phyloP scores from a whole-genome alignment of 2,113 vertebrate species.

The Cyanoderma ruficeps region DNA sequence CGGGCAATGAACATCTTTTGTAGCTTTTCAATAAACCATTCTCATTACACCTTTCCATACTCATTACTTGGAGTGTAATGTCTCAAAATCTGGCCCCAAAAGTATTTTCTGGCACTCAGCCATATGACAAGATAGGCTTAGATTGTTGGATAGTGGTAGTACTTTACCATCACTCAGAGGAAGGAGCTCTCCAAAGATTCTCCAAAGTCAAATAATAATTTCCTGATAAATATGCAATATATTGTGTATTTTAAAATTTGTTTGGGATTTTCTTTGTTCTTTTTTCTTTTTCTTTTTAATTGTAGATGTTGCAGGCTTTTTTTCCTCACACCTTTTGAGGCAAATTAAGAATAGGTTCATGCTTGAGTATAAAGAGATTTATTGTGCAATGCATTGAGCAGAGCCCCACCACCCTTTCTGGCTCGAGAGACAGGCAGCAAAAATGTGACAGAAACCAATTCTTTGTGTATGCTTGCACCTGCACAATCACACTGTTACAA shows the following conservation, averaged over 20 bases:
- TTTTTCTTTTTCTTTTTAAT: neutral
- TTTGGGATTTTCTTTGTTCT: neutral
- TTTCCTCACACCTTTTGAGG: neutral
- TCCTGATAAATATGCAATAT: neutral
- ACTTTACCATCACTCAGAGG: neutral
- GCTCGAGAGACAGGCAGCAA: neutral
- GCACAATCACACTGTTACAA: neutral
- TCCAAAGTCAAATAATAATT: neutral
- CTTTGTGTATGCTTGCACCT: neutral
- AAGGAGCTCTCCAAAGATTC: neutral
- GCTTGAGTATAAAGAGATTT: neutral
- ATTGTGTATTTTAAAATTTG: no score
- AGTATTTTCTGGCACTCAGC: neutral
- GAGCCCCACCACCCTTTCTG: neutral
- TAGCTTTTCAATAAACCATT: neutral
- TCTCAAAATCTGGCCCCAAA: neutral
- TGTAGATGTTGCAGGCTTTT: neutral
- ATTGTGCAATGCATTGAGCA: neutral
- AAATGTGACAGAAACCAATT: accelerated
- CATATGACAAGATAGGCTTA: neutral
- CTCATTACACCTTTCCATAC: neutral
- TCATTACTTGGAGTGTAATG: neutral
- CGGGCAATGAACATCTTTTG: neutral
- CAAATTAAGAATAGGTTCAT: neutral
- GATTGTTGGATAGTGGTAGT: neutral